Evolutionary conservation across 1,140 invertebrate species (phyloP), one percentile per base, ranked within the genome.

Genomic region (Leptoteleia sp.): DNA sequence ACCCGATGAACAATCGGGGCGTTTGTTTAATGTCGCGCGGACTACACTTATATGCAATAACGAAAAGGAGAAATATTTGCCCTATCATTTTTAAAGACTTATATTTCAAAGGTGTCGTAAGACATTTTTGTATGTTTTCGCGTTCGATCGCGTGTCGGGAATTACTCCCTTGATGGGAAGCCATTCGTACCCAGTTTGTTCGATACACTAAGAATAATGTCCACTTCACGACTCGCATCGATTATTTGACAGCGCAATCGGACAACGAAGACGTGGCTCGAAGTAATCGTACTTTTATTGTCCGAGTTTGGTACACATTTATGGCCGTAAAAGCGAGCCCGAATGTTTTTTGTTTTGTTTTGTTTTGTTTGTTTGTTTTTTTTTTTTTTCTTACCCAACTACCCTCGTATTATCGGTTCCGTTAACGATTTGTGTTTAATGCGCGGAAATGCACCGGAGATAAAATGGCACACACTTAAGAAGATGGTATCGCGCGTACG

Each of bases 21-120:
- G 38, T 25, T 7, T n/a, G n/a, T 31, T 33, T 59, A 42, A 54
- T 27, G 50, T 8, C 16, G 1, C 11, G 29, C 9, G 1, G n/a
- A n/a, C n/a, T 29, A 12, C 35, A 61, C 42, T 57, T 37, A 47
- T 48, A 37, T 11, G 42, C 27, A 31, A 64, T 64, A 15, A n/a
- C 31, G 11, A 35, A 11, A 25, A 27, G 12, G 11, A 42, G 48
- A 73, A 64, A 73, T 73, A 73, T 76, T 76, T 70, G 38, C 40
- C 29, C 61, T 76, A 76, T 76, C 55, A 64, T 76, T 68, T 64
- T 76, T 57, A 52, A 52, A 52, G 25, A 17, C 37, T 70, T 64
- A 71, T 77, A 71, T 71, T 71, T 70, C 42, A 70, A 65, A 71
- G 65, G 65, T 77, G 65, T 77, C 75, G 65, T 70, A 65, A 71